These are phyloP conservation scores for Allacma fusca DNA, from an alignment of 2,888 invertebrate genomes.

Conservation along the genomic window DNA sequence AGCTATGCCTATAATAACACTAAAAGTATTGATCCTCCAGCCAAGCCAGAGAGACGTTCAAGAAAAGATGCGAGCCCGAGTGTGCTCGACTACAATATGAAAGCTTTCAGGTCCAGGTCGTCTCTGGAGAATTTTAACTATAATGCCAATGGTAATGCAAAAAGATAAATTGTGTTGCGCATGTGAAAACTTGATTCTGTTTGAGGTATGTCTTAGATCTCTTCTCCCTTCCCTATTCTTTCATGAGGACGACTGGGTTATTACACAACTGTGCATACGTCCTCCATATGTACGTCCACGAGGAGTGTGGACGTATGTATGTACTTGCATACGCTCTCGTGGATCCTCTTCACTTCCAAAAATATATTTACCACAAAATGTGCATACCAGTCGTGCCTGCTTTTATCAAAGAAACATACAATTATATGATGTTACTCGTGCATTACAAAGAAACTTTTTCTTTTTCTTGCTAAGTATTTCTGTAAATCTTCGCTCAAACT, in stretches of 20 bases:
- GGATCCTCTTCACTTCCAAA: background rate
- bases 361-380: slow-evolving; percentile 6
- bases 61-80: slow-evolving; percentile 14
- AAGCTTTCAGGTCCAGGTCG: slow-evolving; percentile 30
- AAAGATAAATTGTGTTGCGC: slow-evolving; percentile 43
- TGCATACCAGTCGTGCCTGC: background rate
- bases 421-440: background rate
- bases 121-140: slow-evolving; percentile 37
- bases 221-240: background rate
- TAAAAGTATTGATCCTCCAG: slow-evolving; percentile 42
- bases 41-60: background rate
- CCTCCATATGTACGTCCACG: no score
- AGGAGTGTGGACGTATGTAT: no score
- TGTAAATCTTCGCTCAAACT: background rate
- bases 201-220: slow-evolving; percentile 25
- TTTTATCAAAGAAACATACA: no score
- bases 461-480: slow-evolving; percentile 11
- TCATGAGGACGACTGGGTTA: no score
- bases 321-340: no score
- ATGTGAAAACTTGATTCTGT: slow-evolving; percentile 37
- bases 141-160: slow-evolving; percentile 37
- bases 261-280: no score
- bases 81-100: slow-evolving; percentile 23
- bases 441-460: slow-evolving; percentile 14
- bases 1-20: slow-evolving; percentile 38